Evolutionary conservation across 2,113 vertebrate genomes (phyloP).

Genomic region (Lepus timidus): DNA sequence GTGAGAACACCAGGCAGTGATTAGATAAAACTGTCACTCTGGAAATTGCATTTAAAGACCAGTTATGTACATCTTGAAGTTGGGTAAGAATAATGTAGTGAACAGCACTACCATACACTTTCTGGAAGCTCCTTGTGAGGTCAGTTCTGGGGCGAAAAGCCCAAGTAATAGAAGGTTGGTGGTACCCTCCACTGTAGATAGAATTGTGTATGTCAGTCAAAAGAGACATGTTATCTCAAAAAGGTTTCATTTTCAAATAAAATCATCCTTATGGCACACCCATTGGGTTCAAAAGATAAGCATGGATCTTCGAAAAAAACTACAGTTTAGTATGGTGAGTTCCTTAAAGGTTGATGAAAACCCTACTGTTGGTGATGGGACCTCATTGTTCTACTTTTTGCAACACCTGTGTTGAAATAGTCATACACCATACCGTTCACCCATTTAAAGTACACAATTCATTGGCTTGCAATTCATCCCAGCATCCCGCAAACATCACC

Average conservation of each 20-base stretch:
- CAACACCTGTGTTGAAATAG: background rate
- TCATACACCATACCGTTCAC: background rate
- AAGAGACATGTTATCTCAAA: background rate
- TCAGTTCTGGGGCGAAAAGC: background rate
- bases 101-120: background rate
- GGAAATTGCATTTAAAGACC: background rate
- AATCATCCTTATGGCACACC: background rate
- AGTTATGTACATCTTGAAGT: background rate
- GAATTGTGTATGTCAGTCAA: background rate
- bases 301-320: background rate
- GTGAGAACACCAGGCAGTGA: background rate
- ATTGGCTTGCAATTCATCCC: background rate
- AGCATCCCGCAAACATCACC: background rate
- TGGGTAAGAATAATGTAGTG: background rate
- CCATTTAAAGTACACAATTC: background rate
- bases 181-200: background rate
- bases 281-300: background rate
- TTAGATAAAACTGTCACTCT: background rate
- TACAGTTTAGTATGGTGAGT: background rate
- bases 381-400: background rate
- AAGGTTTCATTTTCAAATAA: background rate
- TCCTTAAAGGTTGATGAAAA: background rate
- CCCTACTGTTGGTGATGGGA: background rate
- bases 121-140: background rate
- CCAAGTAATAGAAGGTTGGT: background rate